phyloP scores from a whole-genome alignment of 2,113 vertebrate genomes.

The Cavia porcellus region DNA sequence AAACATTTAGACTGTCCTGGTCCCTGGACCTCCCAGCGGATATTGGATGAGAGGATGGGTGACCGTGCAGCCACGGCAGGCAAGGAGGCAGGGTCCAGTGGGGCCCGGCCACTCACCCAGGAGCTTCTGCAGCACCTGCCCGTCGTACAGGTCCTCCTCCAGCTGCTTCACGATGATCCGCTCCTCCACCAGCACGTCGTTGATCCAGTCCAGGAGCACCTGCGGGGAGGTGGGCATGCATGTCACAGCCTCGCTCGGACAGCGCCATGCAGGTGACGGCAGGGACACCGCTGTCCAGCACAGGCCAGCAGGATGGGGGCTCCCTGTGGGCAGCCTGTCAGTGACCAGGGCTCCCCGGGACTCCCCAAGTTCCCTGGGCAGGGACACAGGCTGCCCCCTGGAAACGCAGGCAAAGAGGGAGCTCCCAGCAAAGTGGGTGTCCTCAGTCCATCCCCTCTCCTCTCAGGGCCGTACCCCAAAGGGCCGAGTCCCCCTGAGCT shows the following conservation, averaged over 20 bases:
- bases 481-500: background rate
- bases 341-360: background rate
- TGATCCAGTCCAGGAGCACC: conserved; percentile 98
- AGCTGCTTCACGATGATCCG: conserved; percentile 98
- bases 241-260: background rate
- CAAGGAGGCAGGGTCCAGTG: background rate
- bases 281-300: background rate
- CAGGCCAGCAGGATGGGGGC: background rate
- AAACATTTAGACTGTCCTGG: background rate
- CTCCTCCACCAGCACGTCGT: conserved; percentile 96
- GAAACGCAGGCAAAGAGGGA: no score
- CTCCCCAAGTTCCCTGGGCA: background rate
- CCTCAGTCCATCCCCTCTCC: background rate
- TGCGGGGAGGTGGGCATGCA: conserved; percentile 66
- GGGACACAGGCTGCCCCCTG: background rate
- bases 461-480: background rate
- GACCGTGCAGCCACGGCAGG: background rate
- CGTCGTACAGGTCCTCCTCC: conserved; percentile 98
- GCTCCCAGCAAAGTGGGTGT: background rate
- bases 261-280: fast-evolving
- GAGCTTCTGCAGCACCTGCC: conserved; percentile 98
- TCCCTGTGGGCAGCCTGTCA: background rate
- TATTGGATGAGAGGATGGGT: background rate
- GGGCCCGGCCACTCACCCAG: conserved; percentile 91
- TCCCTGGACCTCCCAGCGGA: background rate